A percentile compares a stretch with the other conserved stretches of the same genome.
Evolutionary conservation across 2,797 vertebrate species (phyloP).

Genomic region (Poecilia velifera): DNA sequence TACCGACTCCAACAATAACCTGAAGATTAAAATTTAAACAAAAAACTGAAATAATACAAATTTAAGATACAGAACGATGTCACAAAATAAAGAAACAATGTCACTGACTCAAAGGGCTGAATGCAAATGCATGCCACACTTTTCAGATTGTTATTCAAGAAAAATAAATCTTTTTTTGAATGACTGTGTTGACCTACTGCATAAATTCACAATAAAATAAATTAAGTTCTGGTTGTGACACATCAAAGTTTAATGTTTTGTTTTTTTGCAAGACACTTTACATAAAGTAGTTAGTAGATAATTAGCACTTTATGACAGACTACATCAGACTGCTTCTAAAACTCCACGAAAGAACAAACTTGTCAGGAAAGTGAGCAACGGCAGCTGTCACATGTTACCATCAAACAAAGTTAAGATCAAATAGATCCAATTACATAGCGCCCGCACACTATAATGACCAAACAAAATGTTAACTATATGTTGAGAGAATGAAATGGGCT

Average conservation of each 20-base stretch:
- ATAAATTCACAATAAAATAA: neutral
- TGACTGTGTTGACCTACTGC: neutral
- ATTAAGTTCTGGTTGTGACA: neutral
- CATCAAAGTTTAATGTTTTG: neutral
- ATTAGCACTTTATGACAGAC: neutral
- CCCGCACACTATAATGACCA: constrained; percentile 11
- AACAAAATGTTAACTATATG: constrained; percentile 32
- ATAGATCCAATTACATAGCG: constrained; percentile 36
- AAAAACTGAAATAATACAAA: neutral
- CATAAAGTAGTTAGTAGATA: neutral
- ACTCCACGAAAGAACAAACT: neutral
- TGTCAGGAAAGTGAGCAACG: constrained; percentile 1
- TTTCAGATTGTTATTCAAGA: neutral
- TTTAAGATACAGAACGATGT: neutral
- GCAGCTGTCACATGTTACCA: constrained; percentile 2
- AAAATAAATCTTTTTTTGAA: too few species aligned
- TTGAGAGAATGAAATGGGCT: constrained; percentile 31
- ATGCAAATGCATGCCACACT: neutral
- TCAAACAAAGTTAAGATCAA: constrained; percentile 19
- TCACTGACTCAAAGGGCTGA: neutral
- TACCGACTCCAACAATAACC: neutral
- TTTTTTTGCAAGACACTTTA: neutral
- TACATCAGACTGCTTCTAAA: neutral
- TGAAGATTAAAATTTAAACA: neutral
- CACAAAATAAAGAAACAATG: neutral